Evolutionary conservation across 1,140 invertebrate species (phyloP).

Genomic region (Cherax quadricarinatus): DNA sequence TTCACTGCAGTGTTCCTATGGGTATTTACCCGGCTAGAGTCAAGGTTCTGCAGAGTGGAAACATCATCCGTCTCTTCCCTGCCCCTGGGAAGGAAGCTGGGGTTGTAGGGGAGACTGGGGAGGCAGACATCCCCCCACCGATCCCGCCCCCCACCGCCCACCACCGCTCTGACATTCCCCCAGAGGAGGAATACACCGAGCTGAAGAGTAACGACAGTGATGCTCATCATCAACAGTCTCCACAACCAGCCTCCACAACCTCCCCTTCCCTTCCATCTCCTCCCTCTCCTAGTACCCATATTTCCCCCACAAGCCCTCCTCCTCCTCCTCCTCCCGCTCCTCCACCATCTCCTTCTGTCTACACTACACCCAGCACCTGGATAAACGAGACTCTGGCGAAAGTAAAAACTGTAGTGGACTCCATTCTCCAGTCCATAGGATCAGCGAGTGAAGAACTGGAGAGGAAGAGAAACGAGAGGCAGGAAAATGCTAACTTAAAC

Average conservation of each 20-base stretch:
- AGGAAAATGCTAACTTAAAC: not conserved
- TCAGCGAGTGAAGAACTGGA: conserved; percentile 21
- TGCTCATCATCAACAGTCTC: not conserved
- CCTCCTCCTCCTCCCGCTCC: not conserved
- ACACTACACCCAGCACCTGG: conserved; percentile 42
- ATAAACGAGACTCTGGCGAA: conserved; percentile 58
- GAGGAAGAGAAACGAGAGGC: not conserved
- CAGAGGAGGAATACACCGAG: conserved; percentile 53
- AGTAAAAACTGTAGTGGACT: conserved; percentile 65
- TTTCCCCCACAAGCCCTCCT: not conserved
- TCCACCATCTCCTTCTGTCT: not conserved
- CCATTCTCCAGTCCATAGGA: conserved; percentile 52
- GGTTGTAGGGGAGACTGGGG: too few species aligned
- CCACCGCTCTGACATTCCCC: conserved; percentile 62
- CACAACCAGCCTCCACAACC: not conserved
- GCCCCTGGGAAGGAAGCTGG: not conserved
- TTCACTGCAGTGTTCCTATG: conserved; percentile 49
- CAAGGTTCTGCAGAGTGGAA: conserved; percentile 53
- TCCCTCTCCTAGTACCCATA: not conserved
- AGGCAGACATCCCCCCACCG: not conserved
- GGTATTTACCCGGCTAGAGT: conserved; percentile 61
- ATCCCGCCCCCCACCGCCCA: not conserved
- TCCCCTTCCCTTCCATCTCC: not conserved
- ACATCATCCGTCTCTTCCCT: conserved; percentile 10
- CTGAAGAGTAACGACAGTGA: not conserved